Conservation (phyloP, 1,140 invertebrate species). For the Neotoxoptera formosana region DNA sequence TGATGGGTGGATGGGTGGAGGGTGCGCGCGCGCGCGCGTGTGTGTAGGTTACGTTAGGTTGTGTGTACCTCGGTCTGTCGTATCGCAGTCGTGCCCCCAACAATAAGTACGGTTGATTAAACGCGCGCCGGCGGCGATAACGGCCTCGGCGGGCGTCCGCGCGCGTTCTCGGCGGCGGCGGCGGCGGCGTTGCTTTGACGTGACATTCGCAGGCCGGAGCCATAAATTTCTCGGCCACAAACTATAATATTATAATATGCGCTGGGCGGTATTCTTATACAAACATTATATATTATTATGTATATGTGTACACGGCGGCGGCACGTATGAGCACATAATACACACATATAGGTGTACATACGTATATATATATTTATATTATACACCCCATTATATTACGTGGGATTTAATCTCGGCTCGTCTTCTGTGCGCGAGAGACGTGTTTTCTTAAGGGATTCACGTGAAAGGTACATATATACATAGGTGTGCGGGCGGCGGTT, state of each 20-base stretch:
- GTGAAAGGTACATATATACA: neutral
- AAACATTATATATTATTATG: too few relatives aligned
- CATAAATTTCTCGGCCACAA: neutral
- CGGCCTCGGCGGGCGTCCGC: neutral
- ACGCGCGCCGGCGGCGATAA: neutral
- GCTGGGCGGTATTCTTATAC: neutral
- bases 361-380: too few relatives aligned
- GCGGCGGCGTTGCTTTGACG: neutral
- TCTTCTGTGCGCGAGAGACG: neutral
- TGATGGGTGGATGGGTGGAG: too few relatives aligned
- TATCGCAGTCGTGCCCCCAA: neutral
- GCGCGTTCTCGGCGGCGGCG: neutral
- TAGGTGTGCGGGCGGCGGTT: neutral
- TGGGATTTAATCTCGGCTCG: neutral
- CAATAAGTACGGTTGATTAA: conserved; percentile 28
- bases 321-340: neutral
- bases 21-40: neutral
- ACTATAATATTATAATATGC: neutral
- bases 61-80: neutral
- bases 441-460: conserved; percentile 9
- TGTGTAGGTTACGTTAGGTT: too few relatives aligned
- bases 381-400: neutral
- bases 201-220: neutral
- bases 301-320: neutral
- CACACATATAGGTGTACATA: neutral